Percentiles rank a stretch among this genome's conserved stretches.
phyloP scores from a whole-genome alignment of 2,888 invertebrate species.

The Torymus aiolomorphi region DNA sequence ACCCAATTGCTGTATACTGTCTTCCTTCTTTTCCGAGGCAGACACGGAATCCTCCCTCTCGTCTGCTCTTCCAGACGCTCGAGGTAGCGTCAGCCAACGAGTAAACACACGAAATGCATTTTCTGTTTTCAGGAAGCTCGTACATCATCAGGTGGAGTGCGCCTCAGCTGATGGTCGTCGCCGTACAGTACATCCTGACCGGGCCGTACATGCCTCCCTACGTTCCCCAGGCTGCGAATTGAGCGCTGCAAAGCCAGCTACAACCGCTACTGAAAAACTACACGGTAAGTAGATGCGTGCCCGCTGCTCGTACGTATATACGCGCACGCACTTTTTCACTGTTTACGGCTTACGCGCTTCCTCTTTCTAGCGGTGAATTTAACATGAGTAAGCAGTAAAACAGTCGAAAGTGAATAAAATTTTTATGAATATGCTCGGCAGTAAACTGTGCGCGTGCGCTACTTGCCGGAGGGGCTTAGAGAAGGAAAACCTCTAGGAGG shows the following conservation, averaged over 20 bases:
- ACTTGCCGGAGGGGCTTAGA: no score
- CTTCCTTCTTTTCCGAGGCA: conserved; percentile 31
- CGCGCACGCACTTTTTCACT: no score
- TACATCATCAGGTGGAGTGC: conserved; percentile 74
- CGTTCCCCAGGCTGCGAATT: conserved; percentile 66
- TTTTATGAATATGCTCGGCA: not conserved
- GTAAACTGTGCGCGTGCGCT: not conserved
- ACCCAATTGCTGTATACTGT: conserved; percentile 45
- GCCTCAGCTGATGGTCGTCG: conserved; percentile 74
- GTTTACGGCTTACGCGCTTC: not conserved
- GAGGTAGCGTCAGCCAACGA: not conserved
- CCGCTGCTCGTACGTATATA: no score
- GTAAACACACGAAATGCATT: conserved; percentile 66
- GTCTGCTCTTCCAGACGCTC: not conserved
- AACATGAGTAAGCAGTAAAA: not conserved
- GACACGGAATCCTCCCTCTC: conserved; percentile 41
- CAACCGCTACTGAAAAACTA: not conserved
- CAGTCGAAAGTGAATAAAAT: not conserved
- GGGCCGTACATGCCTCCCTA: conserved; percentile 74
- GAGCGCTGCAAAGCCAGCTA: conserved; percentile 2
- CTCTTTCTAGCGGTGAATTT: not conserved
- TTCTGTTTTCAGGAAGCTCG: conserved; percentile 72
- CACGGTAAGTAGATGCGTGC: no score
- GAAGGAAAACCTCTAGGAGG: no score
- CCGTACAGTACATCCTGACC: conserved; percentile 73